Conservation (phyloP, 2,888 invertebrate species). For the Anorthoa munda region DNA sequence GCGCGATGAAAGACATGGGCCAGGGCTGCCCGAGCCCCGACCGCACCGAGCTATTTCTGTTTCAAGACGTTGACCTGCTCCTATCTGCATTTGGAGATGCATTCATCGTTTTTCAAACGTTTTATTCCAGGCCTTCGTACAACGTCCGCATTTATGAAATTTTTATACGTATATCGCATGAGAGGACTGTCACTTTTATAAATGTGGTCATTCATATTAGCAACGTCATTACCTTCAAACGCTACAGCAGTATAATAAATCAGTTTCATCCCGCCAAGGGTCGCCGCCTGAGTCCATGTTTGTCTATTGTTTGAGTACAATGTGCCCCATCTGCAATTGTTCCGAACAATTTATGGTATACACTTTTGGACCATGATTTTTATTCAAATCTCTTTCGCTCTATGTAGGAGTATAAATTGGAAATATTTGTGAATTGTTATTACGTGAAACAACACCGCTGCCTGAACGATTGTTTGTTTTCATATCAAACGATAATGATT, state of each 20-base stretch:
- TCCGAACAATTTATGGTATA: conserved; percentile 76
- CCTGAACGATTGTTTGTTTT: conserved; percentile 53
- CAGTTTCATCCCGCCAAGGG: conserved; percentile 62
- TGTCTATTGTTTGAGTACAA: conserved; percentile 80
- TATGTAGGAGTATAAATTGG: conserved; percentile 25
- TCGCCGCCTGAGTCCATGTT: conserved; percentile 69
- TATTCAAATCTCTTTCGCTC: conserved; percentile 58
- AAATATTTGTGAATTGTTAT: conserved; percentile 41
- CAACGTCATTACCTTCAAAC: conserved; percentile 62
- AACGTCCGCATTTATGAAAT: conserved; percentile 46
- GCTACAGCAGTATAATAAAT: conserved; percentile 64
- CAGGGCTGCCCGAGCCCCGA: conserved; percentile 79
- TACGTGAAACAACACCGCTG: conserved; percentile 40
- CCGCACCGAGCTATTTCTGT: conserved; percentile 84
- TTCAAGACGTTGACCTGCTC: conserved; percentile 86
- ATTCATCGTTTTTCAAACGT: conserved; percentile 70
- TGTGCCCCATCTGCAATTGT: conserved; percentile 76
- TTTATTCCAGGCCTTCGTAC: conserved; percentile 47
- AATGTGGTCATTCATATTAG: conserved; percentile 56
- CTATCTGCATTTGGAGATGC: conserved; percentile 77
- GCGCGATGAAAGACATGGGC: conserved; percentile 85
- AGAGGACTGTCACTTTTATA: conserved; percentile 44
- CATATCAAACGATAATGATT: conserved; percentile 58
- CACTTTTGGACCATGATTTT: conserved; percentile 57
- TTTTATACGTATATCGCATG: conserved; percentile 31